phyloP scores from a whole-genome alignment of 2,797 vertebrate genomes.

The Mico argentatus region DNA sequence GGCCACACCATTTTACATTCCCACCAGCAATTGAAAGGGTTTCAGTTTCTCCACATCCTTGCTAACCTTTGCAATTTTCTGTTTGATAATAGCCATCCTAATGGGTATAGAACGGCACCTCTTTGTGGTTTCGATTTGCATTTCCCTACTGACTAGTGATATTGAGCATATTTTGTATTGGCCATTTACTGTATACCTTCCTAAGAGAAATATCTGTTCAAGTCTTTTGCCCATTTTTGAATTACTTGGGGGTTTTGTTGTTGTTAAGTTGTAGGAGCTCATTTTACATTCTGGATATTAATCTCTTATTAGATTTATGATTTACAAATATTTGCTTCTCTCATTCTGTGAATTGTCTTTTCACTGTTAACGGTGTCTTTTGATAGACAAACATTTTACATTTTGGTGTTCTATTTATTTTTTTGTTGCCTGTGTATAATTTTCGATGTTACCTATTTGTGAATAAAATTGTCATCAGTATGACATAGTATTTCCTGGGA shows the following conservation, averaged over 20 bases:
- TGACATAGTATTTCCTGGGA: slow-evolving; percentile 5
- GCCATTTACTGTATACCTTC: not conserved
- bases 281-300: not conserved
- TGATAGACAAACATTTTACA: not conserved
- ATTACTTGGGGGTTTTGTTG: not conserved
- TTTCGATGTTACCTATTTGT: not conserved
- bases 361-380: not conserved
- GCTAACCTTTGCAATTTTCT: not conserved
- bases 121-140: not conserved
- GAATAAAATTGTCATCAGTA: not conserved
- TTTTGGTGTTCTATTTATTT: not conserved
- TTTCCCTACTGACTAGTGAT: not conserved
- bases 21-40: not conserved
- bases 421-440: not conserved
- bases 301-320: not conserved
- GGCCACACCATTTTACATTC: not conserved
- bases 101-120: not conserved
- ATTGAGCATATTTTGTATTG: not conserved
- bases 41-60: not conserved
- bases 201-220: not conserved
- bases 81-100: not conserved
- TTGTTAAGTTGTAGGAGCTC: not conserved
- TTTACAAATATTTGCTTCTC: slow-evolving; percentile 33
- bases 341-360: slow-evolving; percentile 4
- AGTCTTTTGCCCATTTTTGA: slow-evolving; percentile 15